Evolutionary conservation across 92 coral and sea anemone genomes (phyloP), one percentile per base, ranked within the genome.

Genomic region (Ricordea florida): DNA sequence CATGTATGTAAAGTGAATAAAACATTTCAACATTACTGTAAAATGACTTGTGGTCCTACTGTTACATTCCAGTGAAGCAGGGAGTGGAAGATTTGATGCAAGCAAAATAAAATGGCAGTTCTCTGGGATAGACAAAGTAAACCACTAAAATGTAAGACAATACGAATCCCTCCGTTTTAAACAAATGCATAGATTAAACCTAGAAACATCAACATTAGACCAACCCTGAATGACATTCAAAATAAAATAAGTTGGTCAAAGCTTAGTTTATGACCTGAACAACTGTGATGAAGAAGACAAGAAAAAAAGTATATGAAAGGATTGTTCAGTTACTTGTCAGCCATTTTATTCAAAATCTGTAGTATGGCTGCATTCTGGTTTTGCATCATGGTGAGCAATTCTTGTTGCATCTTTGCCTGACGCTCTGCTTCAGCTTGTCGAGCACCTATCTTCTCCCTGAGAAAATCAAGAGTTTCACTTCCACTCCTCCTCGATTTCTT

Each of bases 361-460:
- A n/a, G n/a, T n/a, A n/a, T n/a, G n/a, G n/a, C 43, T 14, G 62
- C 35, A 14, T 56, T n/a, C 41, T 29, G 62, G 41, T 56, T 56
- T 56, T 56, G 62, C 40, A 29, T 29, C 26, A 29, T 31, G 38
- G 20, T 47, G 37, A 44, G 53, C 53, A 66, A 1, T 26, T 66
- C 73, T 31, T 66, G 35, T 45, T 66, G 73, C 18, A 31, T 31
- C 57, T 45, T 46, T n/a, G 38, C 40, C 73, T 66, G 73, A 8
- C 43, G 73, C 73, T 66, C 59, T 14, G 73, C 38, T 47, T 66
- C 73, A 26, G 57, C 57, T 66, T 43, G 55, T 29, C 73, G 33
- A 31, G 37, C 73, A 44, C 27, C 44, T 11, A 64, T n/a, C 72
- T 42, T 64, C 50, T 40, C 72, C 13, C n/a, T n/a, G n/a, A 41